Evolutionary conservation across 2,113 vertebrate genomes (phyloP).

Genomic region (Nesospiza acunhae): DNA sequence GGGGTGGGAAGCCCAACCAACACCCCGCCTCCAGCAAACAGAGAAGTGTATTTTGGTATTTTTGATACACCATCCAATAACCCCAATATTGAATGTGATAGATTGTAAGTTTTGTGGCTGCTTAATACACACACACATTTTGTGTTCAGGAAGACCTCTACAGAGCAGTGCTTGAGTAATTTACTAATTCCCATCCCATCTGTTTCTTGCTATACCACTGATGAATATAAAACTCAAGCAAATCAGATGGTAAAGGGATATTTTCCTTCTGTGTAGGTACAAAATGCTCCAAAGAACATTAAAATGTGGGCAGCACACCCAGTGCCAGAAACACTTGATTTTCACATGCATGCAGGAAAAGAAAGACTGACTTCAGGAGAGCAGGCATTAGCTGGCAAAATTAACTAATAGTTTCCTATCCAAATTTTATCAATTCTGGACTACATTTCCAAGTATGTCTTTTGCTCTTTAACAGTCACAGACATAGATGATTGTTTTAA

Average conservation of each 20-base stretch:
- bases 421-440: not conserved
- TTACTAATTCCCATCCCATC: not conserved
- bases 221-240: not conserved
- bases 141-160: not conserved
- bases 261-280: constrained; percentile 3
- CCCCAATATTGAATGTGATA: constrained; percentile 77
- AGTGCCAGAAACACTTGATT: not conserved
- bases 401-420: not conserved
- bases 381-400: not conserved
- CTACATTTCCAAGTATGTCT: not conserved
- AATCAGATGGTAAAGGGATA: not conserved
- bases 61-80: constrained; percentile 53
- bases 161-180: not conserved
- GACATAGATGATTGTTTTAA: not conserved
- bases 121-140: not conserved
- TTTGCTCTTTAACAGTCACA: not conserved
- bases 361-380: not conserved
- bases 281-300: not conserved
- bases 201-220: not conserved
- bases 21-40: constrained; percentile 68
- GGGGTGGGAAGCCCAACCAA: constrained; percentile 73
- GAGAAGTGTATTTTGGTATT: constrained; percentile 64
- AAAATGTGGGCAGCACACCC: not conserved
- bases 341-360: not conserved
- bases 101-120: constrained; percentile 59